Evolutionary conservation across 2,113 vertebrate species (phyloP).

Genomic region (Gymnogyps californianus): DNA sequence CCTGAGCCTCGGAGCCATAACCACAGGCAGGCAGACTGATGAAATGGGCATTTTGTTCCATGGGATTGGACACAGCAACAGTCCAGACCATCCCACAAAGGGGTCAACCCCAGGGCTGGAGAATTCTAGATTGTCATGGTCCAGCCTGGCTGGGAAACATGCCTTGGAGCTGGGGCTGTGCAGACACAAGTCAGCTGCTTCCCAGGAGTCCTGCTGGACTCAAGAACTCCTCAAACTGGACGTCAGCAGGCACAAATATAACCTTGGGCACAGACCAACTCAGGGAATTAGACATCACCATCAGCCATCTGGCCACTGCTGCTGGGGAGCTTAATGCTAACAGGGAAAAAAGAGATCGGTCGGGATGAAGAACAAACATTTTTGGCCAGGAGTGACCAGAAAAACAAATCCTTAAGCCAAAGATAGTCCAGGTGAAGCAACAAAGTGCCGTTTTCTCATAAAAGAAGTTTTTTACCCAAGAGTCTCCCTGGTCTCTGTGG

Average conservation of each 20-base stretch:
- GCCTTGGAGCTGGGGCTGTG: background rate
- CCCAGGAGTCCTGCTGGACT: background rate
- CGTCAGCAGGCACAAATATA: background rate
- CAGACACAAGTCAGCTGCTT: background rate
- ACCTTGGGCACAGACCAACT: background rate
- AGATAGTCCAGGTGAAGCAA: background rate
- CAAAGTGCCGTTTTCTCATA: background rate
- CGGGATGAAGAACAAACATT: background rate
- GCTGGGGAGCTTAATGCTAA: background rate
- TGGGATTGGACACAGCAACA: background rate
- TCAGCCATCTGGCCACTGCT: background rate
- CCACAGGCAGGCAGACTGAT: background rate
- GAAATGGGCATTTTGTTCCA: background rate
- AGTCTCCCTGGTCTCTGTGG: background rate
- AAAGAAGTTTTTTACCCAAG: background rate
- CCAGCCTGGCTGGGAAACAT: background rate
- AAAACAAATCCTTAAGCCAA: background rate
- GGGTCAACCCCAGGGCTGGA: background rate
- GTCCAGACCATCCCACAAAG: background rate
- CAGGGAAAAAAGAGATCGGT: background rate
- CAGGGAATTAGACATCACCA: background rate
- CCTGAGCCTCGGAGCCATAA: background rate
- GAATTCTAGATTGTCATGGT: fast-evolving
- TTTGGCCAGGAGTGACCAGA: background rate
- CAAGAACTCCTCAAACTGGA: background rate